phyloP scores from a whole-genome alignment of 2,797 vertebrate species.

The Oophaga sylvatica region DNA sequence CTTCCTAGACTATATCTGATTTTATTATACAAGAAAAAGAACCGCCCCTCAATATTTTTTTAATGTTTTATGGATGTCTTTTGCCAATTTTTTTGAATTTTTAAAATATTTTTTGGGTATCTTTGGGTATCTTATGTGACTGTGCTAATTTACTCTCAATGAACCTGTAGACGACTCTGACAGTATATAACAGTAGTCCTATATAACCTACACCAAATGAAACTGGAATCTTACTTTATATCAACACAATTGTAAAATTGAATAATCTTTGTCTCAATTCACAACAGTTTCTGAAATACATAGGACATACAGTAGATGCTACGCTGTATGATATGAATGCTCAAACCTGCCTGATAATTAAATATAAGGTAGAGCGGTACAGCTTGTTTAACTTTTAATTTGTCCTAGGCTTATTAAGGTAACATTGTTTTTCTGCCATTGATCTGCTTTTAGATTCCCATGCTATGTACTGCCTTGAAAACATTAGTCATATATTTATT shows the following conservation, averaged over 20 bases:
- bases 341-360: neutral
- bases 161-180: no score
- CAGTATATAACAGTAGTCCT: neutral
- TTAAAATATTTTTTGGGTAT: no score
- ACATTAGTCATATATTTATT: slow-evolving; percentile 57
- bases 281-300: neutral
- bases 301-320: neutral
- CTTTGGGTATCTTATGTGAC: no score
- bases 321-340: neutral
- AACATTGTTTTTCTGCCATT: slow-evolving; percentile 52
- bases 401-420: slow-evolving; percentile 44
- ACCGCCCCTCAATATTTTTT: no score
- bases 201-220: neutral
- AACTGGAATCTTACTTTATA: no score
- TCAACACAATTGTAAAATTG: no score
- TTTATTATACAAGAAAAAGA: no score
- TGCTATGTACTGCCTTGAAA: slow-evolving; percentile 39
- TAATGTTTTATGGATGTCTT: no score
- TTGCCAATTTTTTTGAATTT: no score
- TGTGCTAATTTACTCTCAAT: no score
- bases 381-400: slow-evolving; percentile 15
- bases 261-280: no score
- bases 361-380: neutral
- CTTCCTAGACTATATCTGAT: no score
- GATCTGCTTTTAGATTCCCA: slow-evolving; percentile 33